Conservation (phyloP, 92 coral and sea anemone genomes). For the Pocillopora grandis region DNA sequence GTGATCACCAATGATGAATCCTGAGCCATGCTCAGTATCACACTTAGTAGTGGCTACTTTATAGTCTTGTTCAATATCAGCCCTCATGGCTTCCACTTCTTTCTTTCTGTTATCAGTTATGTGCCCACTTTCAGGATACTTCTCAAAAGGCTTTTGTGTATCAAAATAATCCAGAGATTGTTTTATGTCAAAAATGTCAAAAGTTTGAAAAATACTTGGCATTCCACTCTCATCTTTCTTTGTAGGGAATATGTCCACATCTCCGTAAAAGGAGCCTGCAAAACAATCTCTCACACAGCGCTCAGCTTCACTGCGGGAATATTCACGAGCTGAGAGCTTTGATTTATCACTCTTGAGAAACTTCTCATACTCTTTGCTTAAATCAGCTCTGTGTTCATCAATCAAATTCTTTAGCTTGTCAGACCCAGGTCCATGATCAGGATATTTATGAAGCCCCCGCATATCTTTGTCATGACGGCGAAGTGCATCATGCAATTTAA, state of each 20-base stretch:
- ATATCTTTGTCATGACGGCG: neutral
- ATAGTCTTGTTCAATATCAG: neutral
- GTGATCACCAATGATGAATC: constrained; percentile 10
- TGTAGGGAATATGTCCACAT: neutral
- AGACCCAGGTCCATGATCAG: neutral
- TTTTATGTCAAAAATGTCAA: neutral
- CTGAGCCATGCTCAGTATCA: constrained; percentile 1
- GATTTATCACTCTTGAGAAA: neutral
- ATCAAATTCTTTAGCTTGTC: neutral
- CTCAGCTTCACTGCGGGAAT: neutral
- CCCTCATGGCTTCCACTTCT: neutral
- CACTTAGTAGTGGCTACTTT: neutral
- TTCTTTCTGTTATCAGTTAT: neutral
- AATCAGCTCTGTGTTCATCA: neutral
- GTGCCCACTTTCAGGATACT: neutral
- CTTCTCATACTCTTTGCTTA: neutral
- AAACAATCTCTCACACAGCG: neutral
- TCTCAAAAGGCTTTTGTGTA: neutral
- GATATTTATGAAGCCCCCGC: neutral
- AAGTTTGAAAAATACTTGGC: neutral
- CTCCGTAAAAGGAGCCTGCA: neutral
- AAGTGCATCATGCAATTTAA: neutral
- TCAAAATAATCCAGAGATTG: neutral
- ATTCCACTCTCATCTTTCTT: neutral
- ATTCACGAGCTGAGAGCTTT: neutral